Conservation (phyloP, 2,113 vertebrate genomes). For the Epinephelus cyanopodus region DNA sequence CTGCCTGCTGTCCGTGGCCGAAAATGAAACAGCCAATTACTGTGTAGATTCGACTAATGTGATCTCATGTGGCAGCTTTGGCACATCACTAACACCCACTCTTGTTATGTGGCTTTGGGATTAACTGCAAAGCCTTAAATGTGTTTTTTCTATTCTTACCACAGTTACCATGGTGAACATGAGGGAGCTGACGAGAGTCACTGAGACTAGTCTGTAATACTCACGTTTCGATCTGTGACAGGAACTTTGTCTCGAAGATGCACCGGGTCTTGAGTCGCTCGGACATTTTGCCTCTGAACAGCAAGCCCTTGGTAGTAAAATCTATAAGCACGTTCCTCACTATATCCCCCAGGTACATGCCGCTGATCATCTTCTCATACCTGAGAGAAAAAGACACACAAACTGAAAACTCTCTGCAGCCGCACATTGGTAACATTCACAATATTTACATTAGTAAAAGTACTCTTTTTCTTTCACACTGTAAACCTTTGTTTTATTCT, state of each 20-base stretch:
- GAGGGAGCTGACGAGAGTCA: background rate
- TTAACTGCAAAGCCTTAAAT: background rate
- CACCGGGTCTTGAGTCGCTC: constrained; percentile 94
- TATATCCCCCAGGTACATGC: constrained; percentile 97
- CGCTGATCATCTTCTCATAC: constrained; percentile 99
- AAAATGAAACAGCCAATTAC: background rate
- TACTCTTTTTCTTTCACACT: background rate
- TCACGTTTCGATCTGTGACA: constrained; percentile 97
- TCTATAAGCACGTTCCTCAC: constrained; percentile 95
- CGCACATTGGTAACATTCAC: background rate
- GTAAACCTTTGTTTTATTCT: background rate
- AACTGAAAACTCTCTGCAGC: background rate
- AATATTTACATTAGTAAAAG: background rate
- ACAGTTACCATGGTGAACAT: background rate
- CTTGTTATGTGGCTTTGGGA: background rate
- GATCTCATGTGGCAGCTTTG: background rate
- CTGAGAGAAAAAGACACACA: constrained; percentile 74
- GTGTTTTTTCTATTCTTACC: background rate
- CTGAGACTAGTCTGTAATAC: constrained; percentile 1
- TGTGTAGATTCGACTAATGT: too few species aligned
- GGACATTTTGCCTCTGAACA: constrained; percentile 94
- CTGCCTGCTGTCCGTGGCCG: background rate
- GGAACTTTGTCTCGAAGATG: constrained; percentile 98
- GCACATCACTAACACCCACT: background rate
- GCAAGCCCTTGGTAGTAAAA: constrained; percentile 92